Evolutionary conservation across 1,140 invertebrate genomes (phyloP), one percentile per base, ranked within the genome.

Genomic region (Pogonomyrmex californicus): DNA sequence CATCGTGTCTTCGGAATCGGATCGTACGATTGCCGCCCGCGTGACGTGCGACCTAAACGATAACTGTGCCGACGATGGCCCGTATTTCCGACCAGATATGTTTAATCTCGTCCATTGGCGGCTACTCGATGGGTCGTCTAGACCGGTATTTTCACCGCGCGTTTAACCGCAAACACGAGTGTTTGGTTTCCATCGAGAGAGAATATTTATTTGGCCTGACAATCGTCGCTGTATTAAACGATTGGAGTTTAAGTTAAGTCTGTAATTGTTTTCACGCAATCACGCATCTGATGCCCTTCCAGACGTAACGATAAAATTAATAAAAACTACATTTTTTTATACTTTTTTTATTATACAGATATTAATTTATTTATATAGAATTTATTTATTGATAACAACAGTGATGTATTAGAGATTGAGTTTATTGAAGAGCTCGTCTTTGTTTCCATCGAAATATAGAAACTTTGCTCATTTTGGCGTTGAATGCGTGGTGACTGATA

Each of bases 1-100:
- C 44, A 68, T 73, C 30, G 49, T 73, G 70, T 78, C 17, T 73
- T 60, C 79, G 54, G 51, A 83, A 60, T 83, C 54, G 56, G 54
- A 75, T 75, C 79, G 79, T 73, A 17, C 70, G 54, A 83, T 60
- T 36, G 60, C 51, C 23, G 62, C 10, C 63, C 38, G 41, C 38
- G 54, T 47, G 51, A 60, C 49, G 4, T 51, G 47, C 78, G 30
- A 75, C 41, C 79, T 54, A 82, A 82, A 62, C 33, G 49, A 70
- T 41, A 81, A 30, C 38, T 70, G 23, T 44, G 30, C 23, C 51
- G 49, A 56, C 49, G 49, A 70, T 41, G 10, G 78, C 65, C 17
- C 14, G 49, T 71, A 58, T 71, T 10, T 17, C 14, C n/a, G 14
- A 4, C 6, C 2, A 23, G 30, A 6, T 10, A n/a, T 12, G 38